phyloP scores from a whole-genome alignment of 2,797 vertebrate species.

The Rhinichthys osculus region DNA sequence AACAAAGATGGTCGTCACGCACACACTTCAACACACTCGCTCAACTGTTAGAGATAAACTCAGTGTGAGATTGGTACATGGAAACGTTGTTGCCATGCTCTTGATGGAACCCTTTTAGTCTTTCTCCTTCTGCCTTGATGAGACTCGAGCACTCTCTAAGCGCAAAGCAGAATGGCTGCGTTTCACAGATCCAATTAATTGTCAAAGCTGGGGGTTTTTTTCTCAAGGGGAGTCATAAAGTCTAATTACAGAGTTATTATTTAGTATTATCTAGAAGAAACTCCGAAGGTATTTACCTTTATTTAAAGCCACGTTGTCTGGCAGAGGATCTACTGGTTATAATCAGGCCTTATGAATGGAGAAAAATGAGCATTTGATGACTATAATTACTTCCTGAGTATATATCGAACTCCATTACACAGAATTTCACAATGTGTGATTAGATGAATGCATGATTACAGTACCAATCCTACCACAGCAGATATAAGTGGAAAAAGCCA shows the following conservation, averaged over 20 bases:
- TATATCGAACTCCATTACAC: background rate
- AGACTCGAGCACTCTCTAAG: slow-evolving; percentile 72
- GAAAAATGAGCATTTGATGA: slow-evolving; percentile 4
- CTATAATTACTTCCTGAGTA: slow-evolving; percentile 13
- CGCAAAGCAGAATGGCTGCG: slow-evolving; percentile 62
- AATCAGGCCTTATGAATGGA: slow-evolving; percentile 16
- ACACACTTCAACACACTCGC: background rate
- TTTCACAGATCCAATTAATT: slow-evolving; percentile 21
- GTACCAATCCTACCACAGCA: background rate
- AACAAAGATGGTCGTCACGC: background rate
- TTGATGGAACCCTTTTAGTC: slow-evolving; percentile 68
- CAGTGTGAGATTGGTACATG: slow-evolving; percentile 39
- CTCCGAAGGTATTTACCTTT: slow-evolving; percentile 31
- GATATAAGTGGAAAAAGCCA: background rate
- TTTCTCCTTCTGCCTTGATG: slow-evolving; percentile 71
- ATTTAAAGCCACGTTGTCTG: slow-evolving; percentile 18
- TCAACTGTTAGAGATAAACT: slow-evolving; percentile 24
- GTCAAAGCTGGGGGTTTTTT: background rate
- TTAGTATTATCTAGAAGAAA: background rate
- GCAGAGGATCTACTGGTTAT: background rate
- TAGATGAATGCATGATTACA: background rate
- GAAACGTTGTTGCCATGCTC: slow-evolving; percentile 77
- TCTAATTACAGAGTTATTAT: slow-evolving; percentile 21
- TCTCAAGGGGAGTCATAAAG: background rate
- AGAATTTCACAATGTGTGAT: background rate